A percentile compares a stretch with the other conserved stretches of the same genome.
Evolutionary conservation across 2,888 invertebrate species (phyloP).

Genomic region (Smittia sp.): DNA sequence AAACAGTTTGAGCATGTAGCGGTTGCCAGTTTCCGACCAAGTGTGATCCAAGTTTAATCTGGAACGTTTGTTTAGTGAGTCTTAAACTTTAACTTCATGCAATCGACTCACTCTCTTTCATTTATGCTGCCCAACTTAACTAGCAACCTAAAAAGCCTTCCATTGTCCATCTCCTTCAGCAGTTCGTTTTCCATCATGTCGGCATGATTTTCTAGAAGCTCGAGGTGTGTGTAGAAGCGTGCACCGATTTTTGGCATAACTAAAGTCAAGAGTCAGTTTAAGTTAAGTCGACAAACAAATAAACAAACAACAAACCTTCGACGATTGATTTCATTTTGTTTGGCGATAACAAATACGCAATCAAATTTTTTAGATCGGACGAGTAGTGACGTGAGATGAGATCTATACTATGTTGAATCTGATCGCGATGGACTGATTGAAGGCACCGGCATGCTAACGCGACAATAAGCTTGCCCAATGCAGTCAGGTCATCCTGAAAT

Average conservation of each 20-base stretch:
- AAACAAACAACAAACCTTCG: conserved; percentile 53
- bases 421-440: conserved; percentile 81
- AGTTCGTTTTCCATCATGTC: conserved; percentile 90
- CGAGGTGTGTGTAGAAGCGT: conserved; percentile 93
- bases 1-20: conserved; percentile 97
- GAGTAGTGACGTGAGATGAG: conserved; percentile 89
- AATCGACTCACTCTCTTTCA: conserved; percentile 81
- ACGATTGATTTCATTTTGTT: conserved; percentile 40
- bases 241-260: conserved; percentile 98
- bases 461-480: conserved; percentile 85
- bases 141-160: conserved; percentile 84
- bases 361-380: conserved; percentile 88
- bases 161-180: conserved; percentile 91
- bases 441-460: conserved; percentile 91
- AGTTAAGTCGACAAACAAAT: no score
- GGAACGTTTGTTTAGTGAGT: conserved; percentile 43
- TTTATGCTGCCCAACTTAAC: conserved; percentile 91
- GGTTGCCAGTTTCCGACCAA: conserved; percentile 98
- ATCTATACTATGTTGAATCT: conserved; percentile 83
- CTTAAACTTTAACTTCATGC: no score
- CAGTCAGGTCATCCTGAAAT: conserved; percentile 76
- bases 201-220: conserved; percentile 80
- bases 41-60: conserved; percentile 88
- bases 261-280: no score
- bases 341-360: conserved; percentile 61